Evolutionary conservation across 2,113 vertebrate species (phyloP).

Genomic region (Cnemophilus loriae): DNA sequence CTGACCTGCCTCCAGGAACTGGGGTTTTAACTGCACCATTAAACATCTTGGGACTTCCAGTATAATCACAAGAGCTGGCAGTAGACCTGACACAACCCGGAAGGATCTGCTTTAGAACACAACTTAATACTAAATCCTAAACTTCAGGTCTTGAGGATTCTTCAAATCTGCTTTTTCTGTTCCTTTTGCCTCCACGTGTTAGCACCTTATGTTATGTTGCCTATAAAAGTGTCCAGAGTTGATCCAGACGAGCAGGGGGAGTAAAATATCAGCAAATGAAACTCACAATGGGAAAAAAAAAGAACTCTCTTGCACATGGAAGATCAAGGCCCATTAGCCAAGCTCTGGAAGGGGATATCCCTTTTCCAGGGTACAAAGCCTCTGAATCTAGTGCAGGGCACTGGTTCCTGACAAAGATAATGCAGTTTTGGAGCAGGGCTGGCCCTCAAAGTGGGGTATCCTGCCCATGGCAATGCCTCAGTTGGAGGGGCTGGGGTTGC

Average conservation of each 20-base stretch:
- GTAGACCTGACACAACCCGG: background rate
- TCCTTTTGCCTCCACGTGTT: background rate
- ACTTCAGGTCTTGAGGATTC: background rate
- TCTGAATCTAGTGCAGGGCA: background rate
- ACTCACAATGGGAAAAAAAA: background rate
- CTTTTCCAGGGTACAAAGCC: background rate
- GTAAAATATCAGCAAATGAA: background rate
- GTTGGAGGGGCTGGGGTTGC: background rate
- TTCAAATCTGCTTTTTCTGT: background rate
- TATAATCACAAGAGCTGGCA: background rate
- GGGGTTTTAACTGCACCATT: background rate
- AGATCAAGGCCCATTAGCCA: background rate
- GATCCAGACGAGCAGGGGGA: background rate
- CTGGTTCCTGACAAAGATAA: background rate
- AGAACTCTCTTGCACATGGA: background rate
- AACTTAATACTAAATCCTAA: background rate
- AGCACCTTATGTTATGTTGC: background rate
- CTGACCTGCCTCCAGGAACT: background rate
- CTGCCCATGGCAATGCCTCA: background rate
- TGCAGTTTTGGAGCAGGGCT: background rate
- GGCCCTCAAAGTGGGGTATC: background rate
- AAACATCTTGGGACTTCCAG: background rate
- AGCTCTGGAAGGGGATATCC: background rate
- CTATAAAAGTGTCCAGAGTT: slow-evolving; percentile 1
- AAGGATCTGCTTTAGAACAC: background rate